Evolutionary conservation across 1,140 invertebrate genomes (phyloP).

Genomic region (Tetragonula clypearis): DNA sequence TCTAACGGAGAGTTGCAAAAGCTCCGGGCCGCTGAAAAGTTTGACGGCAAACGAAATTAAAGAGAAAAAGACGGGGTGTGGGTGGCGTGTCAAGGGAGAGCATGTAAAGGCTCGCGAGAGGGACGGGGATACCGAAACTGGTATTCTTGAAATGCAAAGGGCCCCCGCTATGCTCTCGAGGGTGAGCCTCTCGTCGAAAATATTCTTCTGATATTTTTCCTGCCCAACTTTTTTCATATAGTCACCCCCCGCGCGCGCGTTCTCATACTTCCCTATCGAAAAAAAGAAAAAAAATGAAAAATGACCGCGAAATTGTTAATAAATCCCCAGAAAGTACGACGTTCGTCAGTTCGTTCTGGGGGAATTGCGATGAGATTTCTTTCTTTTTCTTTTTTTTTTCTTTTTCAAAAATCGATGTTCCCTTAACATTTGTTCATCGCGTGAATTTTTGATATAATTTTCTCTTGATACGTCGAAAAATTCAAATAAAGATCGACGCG

Average conservation of each 20-base stretch:
- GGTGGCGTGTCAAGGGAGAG: conserved; percentile 38
- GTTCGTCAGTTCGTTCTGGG: neutral
- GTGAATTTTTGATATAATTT: too few relatives aligned
- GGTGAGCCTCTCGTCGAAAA: conserved; percentile 44
- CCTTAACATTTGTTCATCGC: too few relatives aligned
- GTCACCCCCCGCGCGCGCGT: neutral
- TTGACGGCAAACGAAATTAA: conserved; percentile 73
- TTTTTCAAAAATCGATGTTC: too few relatives aligned
- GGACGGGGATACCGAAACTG: conserved; percentile 66
- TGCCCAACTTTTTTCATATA: conserved; percentile 20
- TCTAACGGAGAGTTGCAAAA: conserved; percentile 41
- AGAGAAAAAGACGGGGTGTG: conserved; percentile 46
- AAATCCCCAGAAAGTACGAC: neutral
- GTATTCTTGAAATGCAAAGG: conserved; percentile 70
- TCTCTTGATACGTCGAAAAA: too few relatives aligned
- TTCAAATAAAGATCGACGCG: too few relatives aligned
- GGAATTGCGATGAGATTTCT: neutral
- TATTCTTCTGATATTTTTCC: conserved; percentile 44
- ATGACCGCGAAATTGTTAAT: neutral
- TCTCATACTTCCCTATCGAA: neutral
- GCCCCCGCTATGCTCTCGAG: conserved; percentile 51
- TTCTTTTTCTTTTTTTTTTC: neutral
- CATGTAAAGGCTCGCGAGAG: conserved; percentile 48
- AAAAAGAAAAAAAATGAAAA: neutral
- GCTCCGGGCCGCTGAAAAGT: conserved; percentile 60